Evolutionary conservation across 2,113 vertebrate genomes (phyloP).

Genomic region (Pelmatolapia mariae): DNA sequence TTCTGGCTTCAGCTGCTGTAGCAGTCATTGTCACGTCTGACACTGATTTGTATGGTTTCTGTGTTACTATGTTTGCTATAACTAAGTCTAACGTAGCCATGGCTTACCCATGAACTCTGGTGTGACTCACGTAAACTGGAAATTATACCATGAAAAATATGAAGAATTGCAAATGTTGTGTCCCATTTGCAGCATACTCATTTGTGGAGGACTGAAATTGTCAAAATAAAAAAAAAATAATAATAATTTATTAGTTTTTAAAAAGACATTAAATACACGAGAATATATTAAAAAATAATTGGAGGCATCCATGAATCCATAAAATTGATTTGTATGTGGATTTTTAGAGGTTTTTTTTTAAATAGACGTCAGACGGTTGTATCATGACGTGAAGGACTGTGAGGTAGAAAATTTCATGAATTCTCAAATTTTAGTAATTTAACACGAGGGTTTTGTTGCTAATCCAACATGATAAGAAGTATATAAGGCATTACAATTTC

Average conservation of each 20-base stretch:
- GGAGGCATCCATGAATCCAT: not conserved
- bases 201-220: not conserved
- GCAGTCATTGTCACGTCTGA: not conserved
- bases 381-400: not conserved
- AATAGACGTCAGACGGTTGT: not conserved
- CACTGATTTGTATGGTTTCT: not conserved
- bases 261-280: not conserved
- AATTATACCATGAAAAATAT: not conserved
- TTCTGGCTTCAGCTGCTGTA: not conserved
- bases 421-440: not conserved
- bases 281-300: not conserved
- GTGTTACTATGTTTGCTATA: fast-evolving
- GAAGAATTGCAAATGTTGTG: not conserved
- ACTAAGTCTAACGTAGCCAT: not conserved
- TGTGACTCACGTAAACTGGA: not conserved
- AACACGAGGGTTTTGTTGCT: fast-evolving
- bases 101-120: not conserved
- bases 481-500: not conserved
- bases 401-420: not conserved
- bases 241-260: fast-evolving
- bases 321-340: not conserved
- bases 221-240: not conserved
- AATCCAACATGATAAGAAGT: not conserved
- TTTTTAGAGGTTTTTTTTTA: not conserved
- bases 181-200: not conserved